Evolutionary conservation across 2,113 vertebrate species (phyloP).

Genomic region (Chionodraco myersi): DNA sequence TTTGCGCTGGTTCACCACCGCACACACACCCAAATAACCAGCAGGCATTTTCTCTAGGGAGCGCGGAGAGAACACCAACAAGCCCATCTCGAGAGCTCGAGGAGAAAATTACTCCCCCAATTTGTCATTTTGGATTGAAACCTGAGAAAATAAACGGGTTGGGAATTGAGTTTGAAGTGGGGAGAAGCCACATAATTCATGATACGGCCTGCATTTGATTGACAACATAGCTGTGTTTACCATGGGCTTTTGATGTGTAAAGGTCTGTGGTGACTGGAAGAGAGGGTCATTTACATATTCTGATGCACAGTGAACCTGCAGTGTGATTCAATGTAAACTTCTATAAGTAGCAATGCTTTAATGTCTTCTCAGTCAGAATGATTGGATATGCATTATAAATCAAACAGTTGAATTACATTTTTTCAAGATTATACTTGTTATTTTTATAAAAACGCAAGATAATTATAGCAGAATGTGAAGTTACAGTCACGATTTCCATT

Average conservation of each 20-base stretch:
- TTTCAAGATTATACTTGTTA: conserved; percentile 4
- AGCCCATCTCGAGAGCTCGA: conserved; percentile 32
- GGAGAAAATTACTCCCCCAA: conserved; percentile 55
- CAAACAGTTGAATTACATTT: not conserved
- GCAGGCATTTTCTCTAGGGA: conserved; percentile 37
- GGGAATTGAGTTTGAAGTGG: conserved; percentile 73
- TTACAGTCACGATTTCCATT: conserved; percentile 52
- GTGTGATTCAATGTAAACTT: conserved; percentile 1
- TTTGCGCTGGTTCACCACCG: conserved; percentile 16
- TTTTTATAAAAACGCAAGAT: conserved; percentile 30
- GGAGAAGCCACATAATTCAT: conserved; percentile 56
- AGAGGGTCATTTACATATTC: conserved; percentile 15
- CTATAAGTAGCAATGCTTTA: not conserved
- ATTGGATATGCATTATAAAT: fast-evolving
- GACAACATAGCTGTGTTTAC: conserved; percentile 53
- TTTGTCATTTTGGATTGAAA: conserved; percentile 65
- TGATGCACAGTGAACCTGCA: conserved; percentile 20
- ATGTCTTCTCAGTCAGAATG: not conserved
- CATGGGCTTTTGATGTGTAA: conserved; percentile 27
- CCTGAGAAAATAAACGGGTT: conserved; percentile 69
- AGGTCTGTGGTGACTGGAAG: conserved; percentile 19
- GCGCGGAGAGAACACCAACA: conserved; percentile 11
- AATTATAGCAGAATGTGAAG: conserved; percentile 20
- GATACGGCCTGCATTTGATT: conserved; percentile 50
- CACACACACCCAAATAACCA: conserved; percentile 65